These are phyloP conservation scores for Tringa solitaria DNA, from an alignment of 2,113 vertebrate genomes.

Conservation along the genomic window DNA sequence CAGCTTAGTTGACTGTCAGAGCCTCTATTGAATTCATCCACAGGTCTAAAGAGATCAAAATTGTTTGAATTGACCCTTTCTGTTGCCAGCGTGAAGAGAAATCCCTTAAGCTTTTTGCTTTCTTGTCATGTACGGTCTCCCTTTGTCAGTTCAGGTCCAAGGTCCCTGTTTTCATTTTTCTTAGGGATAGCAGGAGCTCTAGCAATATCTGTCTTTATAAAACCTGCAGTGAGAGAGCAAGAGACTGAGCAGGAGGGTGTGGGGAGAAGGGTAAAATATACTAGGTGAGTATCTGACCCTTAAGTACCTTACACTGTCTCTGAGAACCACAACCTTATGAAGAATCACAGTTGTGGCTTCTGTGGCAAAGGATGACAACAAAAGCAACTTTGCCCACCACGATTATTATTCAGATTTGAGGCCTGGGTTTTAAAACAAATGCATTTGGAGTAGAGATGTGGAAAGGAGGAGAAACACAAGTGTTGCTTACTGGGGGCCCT, in stretches of 20 bases:
- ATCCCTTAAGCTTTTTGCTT: slow-evolving; percentile 25
- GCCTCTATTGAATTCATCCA: slow-evolving; percentile 27
- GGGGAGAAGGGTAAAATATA: background rate
- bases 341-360: slow-evolving; percentile 55
- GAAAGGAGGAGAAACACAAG: slow-evolving; percentile 52
- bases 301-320: background rate
- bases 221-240: slow-evolving; percentile 5
- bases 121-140: background rate
- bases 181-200: background rate
- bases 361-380: slow-evolving; percentile 37
- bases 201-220: slow-evolving; percentile 32
- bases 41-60: slow-evolving; percentile 40
- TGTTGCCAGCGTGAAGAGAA: background rate
- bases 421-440: slow-evolving; percentile 52
- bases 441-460: slow-evolving; percentile 40
- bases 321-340: slow-evolving; percentile 1
- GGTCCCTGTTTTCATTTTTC: slow-evolving; percentile 50
- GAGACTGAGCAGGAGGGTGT: background rate
- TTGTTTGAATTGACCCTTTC: slow-evolving; percentile 54
- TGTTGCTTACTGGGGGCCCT: slow-evolving; percentile 71
- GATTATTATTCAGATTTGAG: slow-evolving; percentile 38
- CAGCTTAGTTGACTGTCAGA: background rate
- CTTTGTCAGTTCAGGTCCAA: background rate
- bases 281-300: background rate
- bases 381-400: slow-evolving; percentile 5